Evolutionary conservation across 2,888 invertebrate genomes (phyloP).

Genomic region (Coremacera marginata): DNA sequence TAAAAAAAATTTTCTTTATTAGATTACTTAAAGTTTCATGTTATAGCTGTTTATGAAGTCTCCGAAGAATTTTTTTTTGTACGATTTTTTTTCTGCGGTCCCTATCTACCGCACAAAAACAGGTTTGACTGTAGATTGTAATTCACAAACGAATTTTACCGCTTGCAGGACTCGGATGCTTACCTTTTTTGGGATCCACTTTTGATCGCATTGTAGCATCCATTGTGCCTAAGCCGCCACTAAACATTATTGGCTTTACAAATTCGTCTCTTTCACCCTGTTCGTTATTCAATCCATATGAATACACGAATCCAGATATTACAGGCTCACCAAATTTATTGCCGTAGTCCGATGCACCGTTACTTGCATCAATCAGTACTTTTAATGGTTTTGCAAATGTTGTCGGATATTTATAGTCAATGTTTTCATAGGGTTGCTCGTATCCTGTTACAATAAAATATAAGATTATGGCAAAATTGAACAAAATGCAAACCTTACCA

Average conservation of each 20-base stretch:
- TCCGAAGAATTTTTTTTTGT: no score
- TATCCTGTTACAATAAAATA: constrained; percentile 74
- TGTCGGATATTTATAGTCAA: constrained; percentile 79
- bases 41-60: no score
- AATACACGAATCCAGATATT: constrained; percentile 89
- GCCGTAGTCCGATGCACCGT: constrained; percentile 98
- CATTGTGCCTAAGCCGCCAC: constrained; percentile 94
- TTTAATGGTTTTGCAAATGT: constrained; percentile 93
- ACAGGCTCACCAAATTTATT: constrained; percentile 99
- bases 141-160: no score
- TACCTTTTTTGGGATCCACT: constrained; percentile 79
- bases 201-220: constrained; percentile 86
- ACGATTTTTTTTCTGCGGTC: no score
- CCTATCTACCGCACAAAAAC: no score
- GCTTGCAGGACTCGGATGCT: no score
- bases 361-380: constrained; percentile 94
- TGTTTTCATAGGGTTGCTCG: constrained; percentile 87
- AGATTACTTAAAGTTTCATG: no score
- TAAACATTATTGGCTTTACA: constrained; percentile 99
- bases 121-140: no score
- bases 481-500: constrained; percentile 71
- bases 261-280: constrained; percentile 85
- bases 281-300: constrained; percentile 83
- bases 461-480: neutral
- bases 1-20: no score